phyloP scores from a whole-genome alignment of 2,797 vertebrate species.

The Cyprinodon diabolis region DNA sequence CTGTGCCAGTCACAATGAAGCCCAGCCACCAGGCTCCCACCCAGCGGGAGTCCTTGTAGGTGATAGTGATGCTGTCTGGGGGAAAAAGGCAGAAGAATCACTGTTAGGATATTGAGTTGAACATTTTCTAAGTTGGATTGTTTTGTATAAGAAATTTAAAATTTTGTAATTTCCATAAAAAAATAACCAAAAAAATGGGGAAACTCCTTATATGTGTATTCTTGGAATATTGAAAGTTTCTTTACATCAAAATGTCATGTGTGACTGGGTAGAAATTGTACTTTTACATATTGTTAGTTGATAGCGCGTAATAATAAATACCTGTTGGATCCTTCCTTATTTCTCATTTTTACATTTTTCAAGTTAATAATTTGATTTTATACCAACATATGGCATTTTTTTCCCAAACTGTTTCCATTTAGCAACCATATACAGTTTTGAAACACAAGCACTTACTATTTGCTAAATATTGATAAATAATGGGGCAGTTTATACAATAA shows the following conservation, averaged over 20 bases:
- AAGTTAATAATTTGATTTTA: background rate
- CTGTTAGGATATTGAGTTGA: background rate
- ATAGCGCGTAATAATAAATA: too few species aligned
- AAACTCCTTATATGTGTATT: background rate
- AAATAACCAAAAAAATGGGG: background rate
- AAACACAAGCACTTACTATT: background rate
- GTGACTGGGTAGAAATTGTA: background rate
- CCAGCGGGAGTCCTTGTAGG: conserved; percentile 86
- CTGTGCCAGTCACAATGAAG: conserved; percentile 81
- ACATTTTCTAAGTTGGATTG: background rate
- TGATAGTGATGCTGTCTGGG: conserved; percentile 84
- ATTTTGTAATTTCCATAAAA: background rate
- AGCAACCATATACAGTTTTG: background rate
- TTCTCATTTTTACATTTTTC: background rate
- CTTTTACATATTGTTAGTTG: background rate
- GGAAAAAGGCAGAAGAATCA: background rate
- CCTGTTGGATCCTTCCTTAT: too few species aligned
- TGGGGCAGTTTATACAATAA: too few species aligned
- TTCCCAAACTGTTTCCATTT: background rate
- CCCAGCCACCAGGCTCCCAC: conserved; percentile 93
- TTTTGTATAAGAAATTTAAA: background rate
- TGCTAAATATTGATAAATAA: background rate
- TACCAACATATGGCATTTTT: background rate
- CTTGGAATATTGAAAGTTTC: background rate
- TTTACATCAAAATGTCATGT: background rate